Percentiles rank a stretch among this genome's conserved stretches.
phyloP scores from a whole-genome alignment of 2,888 invertebrate species.

The Erebia epiphron region DNA sequence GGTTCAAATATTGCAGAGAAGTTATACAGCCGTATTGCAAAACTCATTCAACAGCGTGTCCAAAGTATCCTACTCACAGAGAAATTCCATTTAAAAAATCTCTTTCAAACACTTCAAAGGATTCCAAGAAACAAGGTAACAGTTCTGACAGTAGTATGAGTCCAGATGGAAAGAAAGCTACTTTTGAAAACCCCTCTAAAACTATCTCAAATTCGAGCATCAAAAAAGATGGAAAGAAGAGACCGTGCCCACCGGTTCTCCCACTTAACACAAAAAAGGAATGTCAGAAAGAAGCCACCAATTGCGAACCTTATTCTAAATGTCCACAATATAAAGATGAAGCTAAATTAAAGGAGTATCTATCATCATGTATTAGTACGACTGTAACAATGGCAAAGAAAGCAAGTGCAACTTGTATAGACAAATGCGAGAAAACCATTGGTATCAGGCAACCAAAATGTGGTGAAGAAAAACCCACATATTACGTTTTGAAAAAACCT shows the following conservation, averaged over 20 bases:
- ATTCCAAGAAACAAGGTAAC: neutral
- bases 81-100: conserved; percentile 16
- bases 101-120: neutral
- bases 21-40: conserved; percentile 54
- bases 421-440: conserved; percentile 38
- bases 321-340: conserved; percentile 28
- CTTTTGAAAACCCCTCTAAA: conserved; percentile 30
- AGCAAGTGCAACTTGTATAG: conserved; percentile 31
- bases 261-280: conserved; percentile 11
- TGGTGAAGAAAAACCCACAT: conserved; percentile 41
- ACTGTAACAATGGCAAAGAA: conserved; percentile 35
- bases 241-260: conserved; percentile 8
- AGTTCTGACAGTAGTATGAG: conserved; percentile 2
- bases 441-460: conserved; percentile 39
- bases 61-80: conserved; percentile 31
- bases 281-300: conserved; percentile 14
- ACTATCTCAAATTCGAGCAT: neutral
- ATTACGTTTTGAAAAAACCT: conserved; percentile 40
- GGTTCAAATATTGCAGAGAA: conserved; percentile 55
- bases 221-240: conserved; percentile 18
- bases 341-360: conserved; percentile 29
- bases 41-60: conserved; percentile 43
- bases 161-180: conserved; percentile 22
- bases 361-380: conserved; percentile 31
- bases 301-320: conserved; percentile 24